Evolutionary conservation across 2,888 invertebrate species (phyloP).

Genomic region (Augiades crinisus): DNA sequence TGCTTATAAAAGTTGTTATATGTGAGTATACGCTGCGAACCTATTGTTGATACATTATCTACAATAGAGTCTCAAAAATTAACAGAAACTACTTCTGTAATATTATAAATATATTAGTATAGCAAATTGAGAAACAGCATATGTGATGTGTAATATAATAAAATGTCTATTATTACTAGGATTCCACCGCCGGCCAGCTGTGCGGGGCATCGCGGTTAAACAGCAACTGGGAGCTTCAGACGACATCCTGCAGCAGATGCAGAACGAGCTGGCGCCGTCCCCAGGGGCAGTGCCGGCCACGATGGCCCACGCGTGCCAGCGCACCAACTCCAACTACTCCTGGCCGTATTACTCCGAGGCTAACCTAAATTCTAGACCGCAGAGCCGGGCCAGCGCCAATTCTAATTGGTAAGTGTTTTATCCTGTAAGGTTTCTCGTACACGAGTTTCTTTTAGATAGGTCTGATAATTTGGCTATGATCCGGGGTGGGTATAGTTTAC

Average conservation of each 20-base stretch:
- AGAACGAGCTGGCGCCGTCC: constrained; percentile 82
- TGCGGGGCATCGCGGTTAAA: constrained; percentile 89
- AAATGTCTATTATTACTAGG: constrained; percentile 45
- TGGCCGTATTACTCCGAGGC: constrained; percentile 86
- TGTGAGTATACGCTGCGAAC: too few species aligned
- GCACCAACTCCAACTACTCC: constrained; percentile 70
- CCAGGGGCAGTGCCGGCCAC: constrained; percentile 48
- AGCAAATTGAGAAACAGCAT: too few species aligned
- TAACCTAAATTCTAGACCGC: constrained; percentile 70
- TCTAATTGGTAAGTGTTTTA: constrained; percentile 62
- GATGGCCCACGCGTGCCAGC: constrained; percentile 60
- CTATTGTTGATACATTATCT: too few species aligned
- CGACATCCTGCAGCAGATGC: constrained; percentile 91
- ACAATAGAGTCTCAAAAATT: too few species aligned
- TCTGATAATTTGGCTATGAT: too few species aligned
- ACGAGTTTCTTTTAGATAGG: too few species aligned
- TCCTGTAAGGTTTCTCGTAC: too few species aligned
- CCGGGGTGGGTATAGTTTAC: too few species aligned
- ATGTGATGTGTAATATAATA: too few species aligned
- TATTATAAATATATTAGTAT: too few species aligned
- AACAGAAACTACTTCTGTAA: too few species aligned
- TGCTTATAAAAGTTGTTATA: too few species aligned
- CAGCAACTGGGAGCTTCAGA: constrained; percentile 92
- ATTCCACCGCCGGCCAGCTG: constrained; percentile 93
- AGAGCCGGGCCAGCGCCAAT: constrained; percentile 61